Evolutionary conservation across 1,140 invertebrate species (phyloP).

Genomic region (Belonocnema kinseyi): DNA sequence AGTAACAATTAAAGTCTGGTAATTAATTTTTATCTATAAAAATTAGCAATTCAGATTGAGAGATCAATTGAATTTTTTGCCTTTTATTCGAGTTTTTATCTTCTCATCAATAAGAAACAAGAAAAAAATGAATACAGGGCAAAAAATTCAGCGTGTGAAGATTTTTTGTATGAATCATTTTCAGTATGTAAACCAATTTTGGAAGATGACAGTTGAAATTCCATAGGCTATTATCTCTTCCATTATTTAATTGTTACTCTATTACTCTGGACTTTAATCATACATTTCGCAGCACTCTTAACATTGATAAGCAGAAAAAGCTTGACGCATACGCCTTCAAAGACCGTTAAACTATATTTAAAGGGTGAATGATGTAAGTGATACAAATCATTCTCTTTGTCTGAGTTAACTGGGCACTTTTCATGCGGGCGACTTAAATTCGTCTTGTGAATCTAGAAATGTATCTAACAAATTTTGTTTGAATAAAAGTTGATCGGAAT

Average conservation of each 20-base stretch:
- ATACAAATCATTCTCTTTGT: neutral
- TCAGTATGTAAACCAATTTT: neutral
- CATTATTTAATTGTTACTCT: neutral
- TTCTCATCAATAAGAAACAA: neutral
- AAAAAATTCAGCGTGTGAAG: neutral
- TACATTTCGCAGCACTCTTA: neutral
- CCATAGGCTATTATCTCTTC: neutral
- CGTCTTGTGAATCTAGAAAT: neutral
- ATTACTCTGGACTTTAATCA: neutral
- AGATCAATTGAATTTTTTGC: too few species aligned
- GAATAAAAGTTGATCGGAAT: too few species aligned
- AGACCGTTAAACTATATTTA: too few species aligned
- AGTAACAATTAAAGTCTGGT: too few species aligned
- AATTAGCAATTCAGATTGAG: too few species aligned
- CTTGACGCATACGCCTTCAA: too few species aligned
- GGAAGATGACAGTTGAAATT: neutral
- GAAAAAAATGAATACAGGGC: neutral
- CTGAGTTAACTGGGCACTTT: neutral
- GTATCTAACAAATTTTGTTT: constrained; percentile 8
- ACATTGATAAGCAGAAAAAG: too few species aligned
- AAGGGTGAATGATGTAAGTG: too few species aligned
- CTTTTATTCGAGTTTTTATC: neutral
- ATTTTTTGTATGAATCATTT: constrained; percentile 1
- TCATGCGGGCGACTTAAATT: neutral
- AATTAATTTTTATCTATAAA: too few species aligned